These are phyloP conservation scores for Embidobia sp. DNA, from an alignment of 2,888 invertebrate genomes.

Conservation along the genomic window DNA sequence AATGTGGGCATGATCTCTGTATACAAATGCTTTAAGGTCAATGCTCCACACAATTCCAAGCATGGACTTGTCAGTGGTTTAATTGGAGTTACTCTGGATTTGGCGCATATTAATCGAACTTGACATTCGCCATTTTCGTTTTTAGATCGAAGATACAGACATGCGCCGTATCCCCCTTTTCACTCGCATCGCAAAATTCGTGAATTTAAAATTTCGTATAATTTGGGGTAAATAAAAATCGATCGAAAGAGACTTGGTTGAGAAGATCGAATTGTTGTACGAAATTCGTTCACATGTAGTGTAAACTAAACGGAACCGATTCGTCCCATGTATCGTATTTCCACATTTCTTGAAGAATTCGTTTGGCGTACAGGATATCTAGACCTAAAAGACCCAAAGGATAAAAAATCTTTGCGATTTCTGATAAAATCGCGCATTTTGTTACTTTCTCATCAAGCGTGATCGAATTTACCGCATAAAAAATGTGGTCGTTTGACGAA, in stretches of 20 bases:
- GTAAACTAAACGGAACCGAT: background rate
- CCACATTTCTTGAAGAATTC: constrained; percentile 1
- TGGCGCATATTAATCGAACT: constrained; percentile 37
- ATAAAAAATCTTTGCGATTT: background rate
- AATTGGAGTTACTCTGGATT: constrained; percentile 58
- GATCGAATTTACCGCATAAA: background rate
- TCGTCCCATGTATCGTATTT: background rate
- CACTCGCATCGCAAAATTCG: constrained; percentile 66
- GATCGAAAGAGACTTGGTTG: background rate
- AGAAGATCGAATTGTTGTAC: background rate
- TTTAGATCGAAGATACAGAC: constrained; percentile 53
- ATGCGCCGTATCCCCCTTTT: constrained; percentile 67
- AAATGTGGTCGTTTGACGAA: background rate
- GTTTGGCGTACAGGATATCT: background rate
- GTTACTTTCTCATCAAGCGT: background rate
- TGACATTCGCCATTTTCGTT: background rate
- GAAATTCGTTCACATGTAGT: background rate
- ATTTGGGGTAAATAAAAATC: background rate
- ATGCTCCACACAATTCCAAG: constrained; percentile 41
- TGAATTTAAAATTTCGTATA: constrained; percentile 31
- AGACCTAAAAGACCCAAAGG: constrained; percentile 5
- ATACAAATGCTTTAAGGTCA: constrained; percentile 29
- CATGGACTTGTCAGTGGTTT: constrained; percentile 49
- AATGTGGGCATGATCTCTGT: constrained; percentile 3
- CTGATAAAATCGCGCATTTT: background rate